Base-by-base conservation (phyloP, 2,113 vertebrate species). In the Mesocricetus auratus region DNA sequence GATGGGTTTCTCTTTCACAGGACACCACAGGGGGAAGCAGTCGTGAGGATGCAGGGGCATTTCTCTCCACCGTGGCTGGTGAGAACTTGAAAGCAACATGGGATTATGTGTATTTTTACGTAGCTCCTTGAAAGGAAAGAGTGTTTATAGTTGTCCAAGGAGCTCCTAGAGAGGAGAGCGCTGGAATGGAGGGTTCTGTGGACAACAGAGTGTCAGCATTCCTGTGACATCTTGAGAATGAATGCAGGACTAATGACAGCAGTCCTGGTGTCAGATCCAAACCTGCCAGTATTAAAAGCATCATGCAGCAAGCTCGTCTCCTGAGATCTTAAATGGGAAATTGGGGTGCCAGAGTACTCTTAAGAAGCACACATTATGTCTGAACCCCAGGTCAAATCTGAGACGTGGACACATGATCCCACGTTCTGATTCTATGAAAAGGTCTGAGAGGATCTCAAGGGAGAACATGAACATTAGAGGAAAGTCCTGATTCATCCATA, bases 1-100 rank as follows among this genome's bases (percentile, higher is more conserved):
- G 85, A 89, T 64, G 42, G 19, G 24, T 86, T 90, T 94, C 83
- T 31, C 92, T 86, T 96, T 93, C 42, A 82, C 93, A 97, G 95
- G 95, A 89, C 91, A 73, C 22, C 39, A 56, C 78, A 89, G 69
- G 15, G 39, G 73, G 77, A 86, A 89, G 66, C 92, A 33, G 13
- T 75, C 66, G 58, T 50, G 50, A 91, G 58, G 94, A 71, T n/a
- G 42, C 82, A 42, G 73, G 8, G 56, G 75, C 81, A 71, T 64
- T 74, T 58, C 79, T 31, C 86, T 64, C 75, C 82, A 13, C 2
- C 15, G 24, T 7, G 19, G 50, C 73, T n/a, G 96, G 97, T 97
- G 86, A 97, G 90, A 56, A 71, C 71, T 36, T 56, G 12, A 60
- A 79, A 90, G 77, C 15, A 45, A 60, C 17, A 13, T 60, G 56